A percentile compares a stretch with the other conserved stretches of the same genome.
phyloP scores from a whole-genome alignment of 53 echinoderm and acorn worm genomes.

The Actinopyga echinites region DNA sequence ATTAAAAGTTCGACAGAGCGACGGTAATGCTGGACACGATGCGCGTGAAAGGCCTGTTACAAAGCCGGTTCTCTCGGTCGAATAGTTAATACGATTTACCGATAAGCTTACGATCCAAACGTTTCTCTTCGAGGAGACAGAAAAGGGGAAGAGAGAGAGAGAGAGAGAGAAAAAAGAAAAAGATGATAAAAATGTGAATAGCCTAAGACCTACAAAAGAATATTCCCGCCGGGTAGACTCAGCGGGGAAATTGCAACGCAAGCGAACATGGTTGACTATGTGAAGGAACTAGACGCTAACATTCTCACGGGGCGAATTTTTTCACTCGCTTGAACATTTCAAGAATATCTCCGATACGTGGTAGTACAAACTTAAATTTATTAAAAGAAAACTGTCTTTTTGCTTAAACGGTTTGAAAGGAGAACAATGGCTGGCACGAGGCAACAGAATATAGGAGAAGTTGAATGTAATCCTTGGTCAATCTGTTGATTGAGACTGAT shows the following conservation, averaged over 20 bases:
- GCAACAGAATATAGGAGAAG: no score
- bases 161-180: not conserved
- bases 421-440: not conserved
- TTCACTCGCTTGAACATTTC: slow-evolving; percentile 22
- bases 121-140: not conserved
- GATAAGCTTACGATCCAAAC: slow-evolving; percentile 27
- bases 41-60: slow-evolving; percentile 32
- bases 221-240: not conserved
- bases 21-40: slow-evolving; percentile 19
- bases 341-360: slow-evolving; percentile 6
- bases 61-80: slow-evolving; percentile 33
- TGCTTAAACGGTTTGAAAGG: not conserved
- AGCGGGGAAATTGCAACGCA: not conserved
- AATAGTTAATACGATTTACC: slow-evolving; percentile 18
- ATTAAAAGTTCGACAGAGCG: slow-evolving; percentile 37
- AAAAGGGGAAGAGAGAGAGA: not conserved
- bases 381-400: slow-evolving; percentile 4
- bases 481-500: no score
- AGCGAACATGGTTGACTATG: slow-evolving; percentile 7
- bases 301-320: slow-evolving; percentile 1
- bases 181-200: not conserved
- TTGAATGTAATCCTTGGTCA: no score
- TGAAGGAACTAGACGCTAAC: not conserved
- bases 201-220: slow-evolving; percentile 1
- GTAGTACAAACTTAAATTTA: slow-evolving; percentile 13